These are phyloP conservation scores for Champsocephalus esox DNA, from an alignment of 2,797 vertebrate genomes.

Conservation along the genomic window DNA sequence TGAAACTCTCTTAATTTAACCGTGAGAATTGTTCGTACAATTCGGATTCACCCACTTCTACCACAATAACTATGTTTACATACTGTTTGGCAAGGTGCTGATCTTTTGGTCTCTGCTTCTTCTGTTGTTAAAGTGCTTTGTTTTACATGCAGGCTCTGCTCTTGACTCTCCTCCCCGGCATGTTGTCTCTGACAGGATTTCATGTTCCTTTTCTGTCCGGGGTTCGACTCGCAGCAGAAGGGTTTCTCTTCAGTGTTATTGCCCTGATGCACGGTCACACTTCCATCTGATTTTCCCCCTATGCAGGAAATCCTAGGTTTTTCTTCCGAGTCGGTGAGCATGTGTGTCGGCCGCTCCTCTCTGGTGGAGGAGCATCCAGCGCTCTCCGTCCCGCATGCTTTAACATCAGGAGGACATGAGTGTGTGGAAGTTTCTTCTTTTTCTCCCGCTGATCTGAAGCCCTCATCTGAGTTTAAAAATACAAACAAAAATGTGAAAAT, in stretches of 20 bases:
- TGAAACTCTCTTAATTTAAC: not conserved
- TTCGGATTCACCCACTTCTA: not conserved
- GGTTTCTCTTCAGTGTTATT: conserved; percentile 45
- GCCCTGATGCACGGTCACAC: conserved; percentile 32
- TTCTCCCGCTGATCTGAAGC: conserved; percentile 30
- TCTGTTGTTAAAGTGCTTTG: conserved; percentile 52
- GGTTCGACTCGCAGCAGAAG: conserved; percentile 18
- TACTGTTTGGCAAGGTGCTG: conserved; percentile 60
- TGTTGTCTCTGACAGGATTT: conserved; percentile 28
- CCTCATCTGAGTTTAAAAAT: conserved; percentile 54
- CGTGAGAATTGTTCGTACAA: not conserved
- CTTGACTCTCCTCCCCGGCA: conserved; percentile 10
- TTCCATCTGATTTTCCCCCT: conserved; percentile 21
- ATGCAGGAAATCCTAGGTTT: conserved; percentile 40
- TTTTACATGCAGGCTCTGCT: conserved; percentile 22
- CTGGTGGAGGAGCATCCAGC: conserved; percentile 6
- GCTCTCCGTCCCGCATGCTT: conserved; percentile 31
- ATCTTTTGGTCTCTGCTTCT: conserved; percentile 46
- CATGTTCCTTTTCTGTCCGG: conserved; percentile 12
- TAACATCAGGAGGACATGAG: conserved; percentile 15
- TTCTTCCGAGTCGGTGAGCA: conserved; percentile 25
- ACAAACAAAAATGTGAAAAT: conserved; percentile 12
- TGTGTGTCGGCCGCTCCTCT: conserved; percentile 34
- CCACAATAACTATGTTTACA: not conserved
- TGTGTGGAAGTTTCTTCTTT: conserved; percentile 26